Base-by-base conservation (phyloP, 2,888 invertebrate genomes). In the Cepaea hortensis region DNA sequence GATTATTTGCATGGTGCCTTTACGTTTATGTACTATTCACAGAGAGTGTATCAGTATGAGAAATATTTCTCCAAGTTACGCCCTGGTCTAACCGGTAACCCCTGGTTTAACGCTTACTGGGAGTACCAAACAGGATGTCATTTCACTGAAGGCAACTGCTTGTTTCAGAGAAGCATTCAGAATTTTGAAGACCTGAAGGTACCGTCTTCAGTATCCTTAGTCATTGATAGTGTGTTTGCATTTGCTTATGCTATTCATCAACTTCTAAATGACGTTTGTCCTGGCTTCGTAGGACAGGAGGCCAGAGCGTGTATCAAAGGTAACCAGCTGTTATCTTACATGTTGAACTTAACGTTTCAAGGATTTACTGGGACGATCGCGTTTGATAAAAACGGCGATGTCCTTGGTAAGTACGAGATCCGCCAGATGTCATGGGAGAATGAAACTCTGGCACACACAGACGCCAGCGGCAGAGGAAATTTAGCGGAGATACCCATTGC, bases 211-310 rank as follows among this genome's bases (percentile, higher is more conserved):
- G 87, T 87, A 15, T 84, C 87, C 15, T 55, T 82, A 1, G 89
- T 91, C 5, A 91, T 92, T 61, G 92, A 93, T 83, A 88, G 91
- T 13, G 91, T 92, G 0, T 88, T 88, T 23, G 89, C 91, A n/a
- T 91, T 91, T 81, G 92, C 91, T 3, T 75, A 89, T 35, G 92
- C 91, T 11, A 61, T 92, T 2, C 88, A 92, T 75, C 79, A 86
- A 15, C 81, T 92, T 7, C 84, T 93, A 7, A 35, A 70, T 15
- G 86, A 89, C 6, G 68, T 85, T 46, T 92, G 92, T 81, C 88
- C 90, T 0, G 81, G 62, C 13, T 70, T 83, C 0, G 13, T 15
- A 3, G 84, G 81, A 35, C 35, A 50, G 4, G 75, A 61, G 6
- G 87, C 81, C 0, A 70, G 85, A 11, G 35, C 5, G 5, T 89